Evolutionary conservation across 1,140 invertebrate genomes (phyloP), one percentile per base, ranked within the genome.

Genomic region (Drosophila grimshawi): DNA sequence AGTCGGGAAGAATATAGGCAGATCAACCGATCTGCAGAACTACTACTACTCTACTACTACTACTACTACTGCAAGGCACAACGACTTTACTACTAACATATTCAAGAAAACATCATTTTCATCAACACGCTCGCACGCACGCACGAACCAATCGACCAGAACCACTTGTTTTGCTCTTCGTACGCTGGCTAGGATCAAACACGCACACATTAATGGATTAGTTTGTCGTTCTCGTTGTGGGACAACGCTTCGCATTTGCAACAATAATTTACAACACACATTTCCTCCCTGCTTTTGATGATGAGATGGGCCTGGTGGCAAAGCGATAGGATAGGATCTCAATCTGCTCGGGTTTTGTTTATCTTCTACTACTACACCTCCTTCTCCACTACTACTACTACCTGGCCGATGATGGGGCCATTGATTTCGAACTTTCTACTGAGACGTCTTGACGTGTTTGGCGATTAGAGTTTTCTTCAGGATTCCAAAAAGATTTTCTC

Each of bases 81-180:
- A 39, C 52, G 60, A 48, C 57, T 68, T 46, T 57, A 71, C 68
- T 70, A 70, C 66, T 75, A 65, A 71, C 53, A 62, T 19, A 19
- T 60, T 65, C 41, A 64, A 68, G 59, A 68, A 46, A 75, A 41
- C 73, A 76, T 71, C 49, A 67, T 51, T 62, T 32, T 71, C 73
- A 76, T 76, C 73, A 68, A 76, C 68, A 76, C 46, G 66, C 53
- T 48, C 68, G 53, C 35, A 59, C 53, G 53, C 67, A 64, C 68
- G 43, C 39, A 43, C 39, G 10, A 43, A 43, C 37, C 37, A 7
- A 39, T 39, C 37, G 19, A 70, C 55, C 61, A 66, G 46, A 33
- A 70, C 55, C 61, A 66, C 55, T 52, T 67, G 39, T 66, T 53
- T 45, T 39, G 57, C 70, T 64, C 46, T 60, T 49, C 52, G 48